Percentiles rank a stretch among this genome's conserved stretches.
These are phyloP conservation scores for Rhodeus uyekii DNA, from an alignment of 2,797 vertebrate genomes.

Conservation along the genomic window DNA sequence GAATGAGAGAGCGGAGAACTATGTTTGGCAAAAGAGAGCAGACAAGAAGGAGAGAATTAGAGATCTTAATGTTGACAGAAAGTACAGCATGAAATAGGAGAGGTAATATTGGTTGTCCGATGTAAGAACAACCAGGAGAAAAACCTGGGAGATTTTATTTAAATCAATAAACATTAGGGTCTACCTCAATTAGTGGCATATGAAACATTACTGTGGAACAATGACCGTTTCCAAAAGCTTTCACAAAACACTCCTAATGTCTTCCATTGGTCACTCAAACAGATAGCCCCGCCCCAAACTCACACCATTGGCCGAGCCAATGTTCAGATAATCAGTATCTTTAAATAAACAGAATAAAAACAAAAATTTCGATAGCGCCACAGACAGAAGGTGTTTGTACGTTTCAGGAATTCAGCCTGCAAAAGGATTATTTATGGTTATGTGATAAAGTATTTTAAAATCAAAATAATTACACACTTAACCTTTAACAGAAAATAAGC, in stretches of 20 bases:
- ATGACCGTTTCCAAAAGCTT: not conserved
- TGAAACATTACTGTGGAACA: not conserved
- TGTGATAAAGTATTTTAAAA: not conserved
- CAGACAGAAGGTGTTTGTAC: not conserved
- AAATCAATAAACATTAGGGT: no score
- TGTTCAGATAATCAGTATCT: not conserved
- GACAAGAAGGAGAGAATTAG: constrained; percentile 24
- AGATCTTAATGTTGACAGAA: constrained; percentile 10
- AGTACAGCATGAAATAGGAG: not conserved
- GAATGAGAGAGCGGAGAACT: constrained; percentile 26
- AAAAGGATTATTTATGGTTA: not conserved
- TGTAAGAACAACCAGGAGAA: not conserved
- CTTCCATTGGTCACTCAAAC: constrained; percentile 1
- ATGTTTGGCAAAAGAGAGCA: constrained; percentile 42
- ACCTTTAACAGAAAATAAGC: not conserved
- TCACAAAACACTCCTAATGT: not conserved
- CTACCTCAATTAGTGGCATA: not conserved
- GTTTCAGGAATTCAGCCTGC: not conserved
- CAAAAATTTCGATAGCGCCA: not conserved
- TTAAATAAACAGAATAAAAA: not conserved
- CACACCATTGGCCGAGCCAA: not conserved
- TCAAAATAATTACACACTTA: not conserved
- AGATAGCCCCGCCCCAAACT: not conserved
- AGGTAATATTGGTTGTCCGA: not conserved
- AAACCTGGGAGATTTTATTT: not conserved